Base-by-base conservation (phyloP, 2,888 invertebrate genomes). In the Branchellion lobata region DNA sequence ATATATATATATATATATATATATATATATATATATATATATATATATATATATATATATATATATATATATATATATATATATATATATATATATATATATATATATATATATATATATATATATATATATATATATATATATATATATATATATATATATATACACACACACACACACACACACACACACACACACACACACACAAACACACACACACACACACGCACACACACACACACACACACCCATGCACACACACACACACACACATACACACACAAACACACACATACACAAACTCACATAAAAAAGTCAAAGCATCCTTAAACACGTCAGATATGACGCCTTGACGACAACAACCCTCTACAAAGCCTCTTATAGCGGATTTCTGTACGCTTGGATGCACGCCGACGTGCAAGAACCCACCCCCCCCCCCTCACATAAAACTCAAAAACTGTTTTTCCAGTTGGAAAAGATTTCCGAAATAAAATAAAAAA, bases 171-270 rank as follows among this genome's bases (percentile, higher is more conserved):
- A 40, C 5, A n/a, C n/a, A n/a, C n/a, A 72, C 11, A 34, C 34
- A 72, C 72, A 34, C 72, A 72, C 40, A 34, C 72, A 72, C 72
- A 34, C 72, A 72, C 24, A 34, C 72, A 72, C 34, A 34, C 33
- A 72, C 40, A 18, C 72, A 72, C 36, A 29, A 11, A 71, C 33
- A 29, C 71, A 71, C 71, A 29, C 71, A 71, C 33, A 29, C 71
- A 71, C 71, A 29, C 71, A 71, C 33, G 11, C 71, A 71, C 71
- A 29, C 71, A 71, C 33, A 29, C 71, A 71, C 71, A 29, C 71
- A 71, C 5, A 29, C 71, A 71, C 71, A 29, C 71, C 8, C 33
- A 29, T 31, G 29, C 71, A 29, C 71, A 71, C 33, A 29, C 71
- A 71, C 71, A 29, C 31, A 71, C 33, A 29, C 31, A 71, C 71